These are phyloP conservation scores for Ceryle rudis DNA, from an alignment of 2,797 vertebrate species.

Conservation along the genomic window DNA sequence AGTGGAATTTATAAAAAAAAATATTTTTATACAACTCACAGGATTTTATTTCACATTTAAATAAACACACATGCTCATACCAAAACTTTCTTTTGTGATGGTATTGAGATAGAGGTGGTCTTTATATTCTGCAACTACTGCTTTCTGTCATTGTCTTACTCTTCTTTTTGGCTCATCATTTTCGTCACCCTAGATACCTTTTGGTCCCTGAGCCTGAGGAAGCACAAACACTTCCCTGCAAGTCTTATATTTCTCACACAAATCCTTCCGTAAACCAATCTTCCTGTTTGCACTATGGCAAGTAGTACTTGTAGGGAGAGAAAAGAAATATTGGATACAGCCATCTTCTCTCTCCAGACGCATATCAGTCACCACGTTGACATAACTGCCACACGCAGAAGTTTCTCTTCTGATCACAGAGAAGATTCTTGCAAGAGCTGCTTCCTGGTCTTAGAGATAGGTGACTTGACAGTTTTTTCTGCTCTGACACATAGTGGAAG, in stretches of 20 bases:
- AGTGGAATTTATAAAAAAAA: not conserved
- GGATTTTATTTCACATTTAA: not conserved
- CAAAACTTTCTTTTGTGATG: not conserved
- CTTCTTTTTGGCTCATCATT: not conserved
- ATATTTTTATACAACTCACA: not conserved
- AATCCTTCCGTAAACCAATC: not conserved
- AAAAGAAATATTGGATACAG: not conserved
- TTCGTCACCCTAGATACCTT: not conserved
- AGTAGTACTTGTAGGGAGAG: not conserved
- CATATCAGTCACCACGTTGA: accelerated
- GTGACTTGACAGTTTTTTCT: not conserved
- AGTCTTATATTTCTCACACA: not conserved
- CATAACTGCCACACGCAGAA: not conserved
- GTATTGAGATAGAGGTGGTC: not conserved
- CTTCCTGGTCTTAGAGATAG: not conserved
- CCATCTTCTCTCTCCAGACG: not conserved
- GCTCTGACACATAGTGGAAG: not conserved
- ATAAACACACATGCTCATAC: not conserved
- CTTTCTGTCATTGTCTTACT: not conserved
- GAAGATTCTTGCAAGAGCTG: not conserved
- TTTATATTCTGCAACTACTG: not conserved
- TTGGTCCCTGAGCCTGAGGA: not conserved
- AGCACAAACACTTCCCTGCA: not conserved
- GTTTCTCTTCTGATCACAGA: not conserved
- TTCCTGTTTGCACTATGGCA: not conserved